A percentile compares a stretch with the other conserved stretches of the same genome.
Conservation (phyloP, 2,797 vertebrate species). For the Petrocephalus schoutedeni region DNA sequence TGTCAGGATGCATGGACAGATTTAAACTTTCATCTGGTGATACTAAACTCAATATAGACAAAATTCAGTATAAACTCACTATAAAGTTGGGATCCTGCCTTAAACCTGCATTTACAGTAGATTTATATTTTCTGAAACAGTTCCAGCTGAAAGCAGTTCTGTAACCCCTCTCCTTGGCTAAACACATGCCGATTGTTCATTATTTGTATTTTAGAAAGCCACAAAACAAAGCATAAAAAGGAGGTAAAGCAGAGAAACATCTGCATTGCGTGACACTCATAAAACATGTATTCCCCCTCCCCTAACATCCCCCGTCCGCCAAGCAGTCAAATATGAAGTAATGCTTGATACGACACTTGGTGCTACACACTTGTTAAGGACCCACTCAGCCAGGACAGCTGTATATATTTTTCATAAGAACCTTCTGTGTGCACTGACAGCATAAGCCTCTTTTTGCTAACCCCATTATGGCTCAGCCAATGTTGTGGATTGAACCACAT, state of each 20-base stretch:
- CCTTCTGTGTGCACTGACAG: background rate
- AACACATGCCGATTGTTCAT: background rate
- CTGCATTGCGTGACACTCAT: background rate
- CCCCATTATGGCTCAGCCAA: background rate
- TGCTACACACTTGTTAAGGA: background rate
- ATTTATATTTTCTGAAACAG: background rate
- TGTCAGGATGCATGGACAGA: background rate
- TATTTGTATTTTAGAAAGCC: background rate
- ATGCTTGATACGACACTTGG: background rate
- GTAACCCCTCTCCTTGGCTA: background rate
- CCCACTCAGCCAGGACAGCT: background rate
- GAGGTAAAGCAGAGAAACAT: background rate
- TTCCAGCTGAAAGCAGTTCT: background rate
- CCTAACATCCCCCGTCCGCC: background rate
- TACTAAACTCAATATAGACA: background rate
- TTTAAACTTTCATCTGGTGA: background rate
- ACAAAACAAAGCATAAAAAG: background rate
- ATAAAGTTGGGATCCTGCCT: background rate
- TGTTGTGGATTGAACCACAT: background rate
- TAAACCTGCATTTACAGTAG: background rate
- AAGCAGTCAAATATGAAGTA: background rate
- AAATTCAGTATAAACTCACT: background rate
- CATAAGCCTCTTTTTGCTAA: background rate
- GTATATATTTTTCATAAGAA: constrained; percentile 19
- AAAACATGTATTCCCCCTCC: background rate